Conservation (phyloP, 2,888 invertebrate genomes). For the Amiota mariae region DNA sequence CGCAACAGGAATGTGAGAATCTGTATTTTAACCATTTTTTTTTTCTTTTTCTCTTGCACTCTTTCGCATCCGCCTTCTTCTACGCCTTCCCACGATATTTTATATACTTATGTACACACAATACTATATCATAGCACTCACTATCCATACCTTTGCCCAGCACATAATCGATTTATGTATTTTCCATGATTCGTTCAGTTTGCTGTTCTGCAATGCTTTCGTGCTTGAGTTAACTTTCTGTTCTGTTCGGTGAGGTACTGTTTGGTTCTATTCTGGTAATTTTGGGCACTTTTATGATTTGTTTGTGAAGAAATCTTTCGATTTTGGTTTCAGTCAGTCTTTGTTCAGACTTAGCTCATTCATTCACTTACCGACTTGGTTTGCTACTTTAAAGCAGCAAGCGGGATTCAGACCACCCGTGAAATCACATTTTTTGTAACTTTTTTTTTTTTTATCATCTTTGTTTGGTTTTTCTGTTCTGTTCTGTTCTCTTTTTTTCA, state of each 20-base stretch:
- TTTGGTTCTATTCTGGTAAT: slow-evolving; percentile 36
- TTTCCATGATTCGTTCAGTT: slow-evolving; percentile 37
- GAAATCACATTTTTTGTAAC: slow-evolving; percentile 58
- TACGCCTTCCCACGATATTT: background rate
- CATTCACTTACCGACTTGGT: slow-evolving; percentile 5
- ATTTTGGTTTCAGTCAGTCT: no score
- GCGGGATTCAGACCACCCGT: slow-evolving; percentile 57
- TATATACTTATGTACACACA: slow-evolving; percentile 39
- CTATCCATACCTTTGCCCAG: slow-evolving; percentile 36
- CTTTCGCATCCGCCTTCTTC: slow-evolving; percentile 15
- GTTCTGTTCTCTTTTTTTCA: slow-evolving; percentile 23
- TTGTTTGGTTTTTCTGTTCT: slow-evolving; percentile 19
- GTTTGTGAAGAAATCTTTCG: slow-evolving; percentile 61
- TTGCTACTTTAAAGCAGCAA: slow-evolving; percentile 41
- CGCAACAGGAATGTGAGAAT: slow-evolving; percentile 71
- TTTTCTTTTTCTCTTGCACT: slow-evolving; percentile 33
- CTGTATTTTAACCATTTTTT: slow-evolving; percentile 62
- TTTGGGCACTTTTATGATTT: slow-evolving; percentile 65
- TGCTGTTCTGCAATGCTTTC: background rate
- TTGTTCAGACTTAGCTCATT: no score
- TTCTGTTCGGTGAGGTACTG: slow-evolving; percentile 51
- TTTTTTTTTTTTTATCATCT: slow-evolving; percentile 31
- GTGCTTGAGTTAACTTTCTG: background rate
- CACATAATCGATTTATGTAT: slow-evolving; percentile 68
- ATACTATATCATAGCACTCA: background rate